A percentile compares a stretch with the other conserved stretches of the same genome.
phyloP scores from a whole-genome alignment of 2,113 vertebrate species.

The Platycercus adscitus region DNA sequence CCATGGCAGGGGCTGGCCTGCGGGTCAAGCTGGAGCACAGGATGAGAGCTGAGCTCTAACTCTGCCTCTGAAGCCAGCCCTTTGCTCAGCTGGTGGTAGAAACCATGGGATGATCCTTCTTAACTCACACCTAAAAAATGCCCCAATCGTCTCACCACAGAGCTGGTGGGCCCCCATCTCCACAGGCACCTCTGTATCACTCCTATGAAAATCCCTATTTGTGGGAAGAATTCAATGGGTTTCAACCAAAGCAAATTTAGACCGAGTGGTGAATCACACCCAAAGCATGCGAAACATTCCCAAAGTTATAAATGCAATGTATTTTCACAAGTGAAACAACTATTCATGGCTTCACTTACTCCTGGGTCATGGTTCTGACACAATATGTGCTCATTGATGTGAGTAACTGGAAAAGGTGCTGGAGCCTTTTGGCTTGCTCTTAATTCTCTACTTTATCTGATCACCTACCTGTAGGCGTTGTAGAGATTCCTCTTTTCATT shows the following conservation, averaged over 20 bases:
- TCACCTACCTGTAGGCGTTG: slow-evolving; percentile 86
- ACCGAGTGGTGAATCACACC: background rate
- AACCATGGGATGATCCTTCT: background rate
- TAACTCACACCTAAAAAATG: background rate
- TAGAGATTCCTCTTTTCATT: slow-evolving; percentile 91
- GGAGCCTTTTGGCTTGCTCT: background rate
- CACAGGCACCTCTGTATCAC: background rate
- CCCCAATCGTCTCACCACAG: background rate
- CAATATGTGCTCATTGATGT: fast-evolving
- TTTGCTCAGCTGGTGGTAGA: background rate
- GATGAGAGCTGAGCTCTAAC: background rate
- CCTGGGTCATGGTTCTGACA: background rate
- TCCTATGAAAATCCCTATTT: background rate
- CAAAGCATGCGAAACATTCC: background rate
- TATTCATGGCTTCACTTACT: background rate
- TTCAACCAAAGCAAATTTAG: background rate
- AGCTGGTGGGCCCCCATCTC: background rate
- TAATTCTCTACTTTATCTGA: background rate
- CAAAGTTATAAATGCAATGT: background rate
- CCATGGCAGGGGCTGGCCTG: background rate
- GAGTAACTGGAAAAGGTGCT: background rate
- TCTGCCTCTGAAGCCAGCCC: background rate
- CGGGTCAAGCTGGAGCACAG: background rate
- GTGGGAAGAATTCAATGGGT: background rate
- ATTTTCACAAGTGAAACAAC: background rate